Evolutionary conservation across 1,140 invertebrate genomes (phyloP).

Genomic region (Myzus persicae): DNA sequence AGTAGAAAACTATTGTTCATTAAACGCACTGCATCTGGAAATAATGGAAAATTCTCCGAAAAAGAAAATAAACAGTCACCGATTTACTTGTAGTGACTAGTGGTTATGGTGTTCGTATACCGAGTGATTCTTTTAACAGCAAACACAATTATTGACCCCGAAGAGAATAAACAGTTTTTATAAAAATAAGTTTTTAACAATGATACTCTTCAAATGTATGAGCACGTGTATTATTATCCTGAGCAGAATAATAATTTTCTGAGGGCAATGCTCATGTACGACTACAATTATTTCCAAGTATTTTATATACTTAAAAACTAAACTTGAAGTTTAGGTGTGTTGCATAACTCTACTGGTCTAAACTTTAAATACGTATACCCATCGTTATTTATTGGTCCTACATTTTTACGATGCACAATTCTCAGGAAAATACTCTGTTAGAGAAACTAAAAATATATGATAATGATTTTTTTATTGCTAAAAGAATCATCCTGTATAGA

Average conservation of each 20-base stretch:
- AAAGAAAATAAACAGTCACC: background rate
- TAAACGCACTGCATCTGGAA: background rate
- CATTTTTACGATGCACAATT: background rate
- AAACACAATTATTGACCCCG: background rate
- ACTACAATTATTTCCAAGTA: background rate
- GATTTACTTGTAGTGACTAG: background rate
- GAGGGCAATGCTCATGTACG: accelerated
- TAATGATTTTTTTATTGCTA: background rate
- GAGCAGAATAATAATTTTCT: background rate
- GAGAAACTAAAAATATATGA: background rate
- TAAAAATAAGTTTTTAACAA: background rate
- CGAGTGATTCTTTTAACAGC: background rate
- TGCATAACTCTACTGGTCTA: background rate
- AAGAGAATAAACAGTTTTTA: background rate
- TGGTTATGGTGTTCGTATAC: background rate
- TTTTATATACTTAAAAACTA: background rate
- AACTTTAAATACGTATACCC: background rate
- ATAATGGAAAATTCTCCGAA: background rate
- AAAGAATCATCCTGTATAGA: background rate
- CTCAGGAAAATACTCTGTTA: background rate
- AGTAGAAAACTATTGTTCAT: constrained; percentile 4
- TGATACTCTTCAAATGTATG: background rate
- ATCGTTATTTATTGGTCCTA: background rate
- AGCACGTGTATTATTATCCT: background rate
- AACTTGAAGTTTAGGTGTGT: too few relatives aligned